phyloP scores from a whole-genome alignment of 2,888 invertebrate genomes.

The Bellardia bayeri region DNA sequence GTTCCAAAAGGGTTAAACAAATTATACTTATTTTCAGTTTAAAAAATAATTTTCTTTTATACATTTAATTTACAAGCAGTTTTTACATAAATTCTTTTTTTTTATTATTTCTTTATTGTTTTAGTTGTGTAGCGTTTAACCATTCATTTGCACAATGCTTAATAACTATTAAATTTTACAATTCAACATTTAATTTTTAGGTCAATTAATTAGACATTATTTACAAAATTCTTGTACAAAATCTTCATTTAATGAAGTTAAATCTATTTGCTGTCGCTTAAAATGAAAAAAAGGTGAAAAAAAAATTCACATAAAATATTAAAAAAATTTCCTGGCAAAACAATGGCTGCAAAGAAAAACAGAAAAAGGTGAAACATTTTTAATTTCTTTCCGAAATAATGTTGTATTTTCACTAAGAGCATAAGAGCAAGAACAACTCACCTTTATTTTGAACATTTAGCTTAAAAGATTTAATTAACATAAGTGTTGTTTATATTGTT shows the following conservation, averaged over 20 bases:
- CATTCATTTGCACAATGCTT: neutral
- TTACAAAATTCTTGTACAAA: conserved; percentile 43
- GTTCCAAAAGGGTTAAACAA: no score
- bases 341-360: conserved; percentile 40
- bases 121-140: neutral
- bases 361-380: conserved; percentile 10
- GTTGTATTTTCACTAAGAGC: conserved; percentile 10
- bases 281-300: neutral
- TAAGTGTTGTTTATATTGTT: conserved; percentile 53
- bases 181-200: conserved; percentile 20
- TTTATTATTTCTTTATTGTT: neutral
- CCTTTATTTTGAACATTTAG: conserved; percentile 60
- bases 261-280: neutral
- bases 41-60: conserved; percentile 1
- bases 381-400: conserved; percentile 3
- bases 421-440: conserved; percentile 34
- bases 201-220: conserved; percentile 26
- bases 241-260: conserved; percentile 8
- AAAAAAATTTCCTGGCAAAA: neutral
- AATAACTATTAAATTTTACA: neutral
- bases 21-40: no score
- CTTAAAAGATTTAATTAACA: conserved; percentile 72
- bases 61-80: conserved; percentile 47
- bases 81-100: neutral
- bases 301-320: neutral